These are phyloP conservation scores for Drosophila sproati DNA, from an alignment of 1,140 invertebrate genomes.

Conservation along the genomic window DNA sequence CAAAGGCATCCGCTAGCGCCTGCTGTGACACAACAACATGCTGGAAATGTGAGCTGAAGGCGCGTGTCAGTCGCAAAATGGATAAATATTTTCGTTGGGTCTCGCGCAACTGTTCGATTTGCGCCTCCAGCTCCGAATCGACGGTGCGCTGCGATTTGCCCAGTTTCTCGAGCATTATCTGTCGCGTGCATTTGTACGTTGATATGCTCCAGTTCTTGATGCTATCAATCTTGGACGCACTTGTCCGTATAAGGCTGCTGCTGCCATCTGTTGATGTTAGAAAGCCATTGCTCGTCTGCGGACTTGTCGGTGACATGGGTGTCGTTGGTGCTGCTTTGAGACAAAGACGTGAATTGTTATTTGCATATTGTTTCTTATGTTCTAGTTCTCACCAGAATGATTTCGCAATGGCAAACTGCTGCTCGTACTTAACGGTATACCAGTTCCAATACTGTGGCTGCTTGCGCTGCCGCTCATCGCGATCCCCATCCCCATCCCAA, in stretches of 20 bases:
- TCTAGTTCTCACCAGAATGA: conserved; percentile 76
- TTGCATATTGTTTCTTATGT: background rate
- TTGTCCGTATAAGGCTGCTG: conserved; percentile 87
- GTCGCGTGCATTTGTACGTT: conserved; percentile 98
- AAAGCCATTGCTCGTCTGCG: conserved; percentile 83
- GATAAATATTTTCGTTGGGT: conserved; percentile 97
- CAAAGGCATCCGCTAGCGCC: conserved; percentile 88
- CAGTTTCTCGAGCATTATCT: conserved; percentile 96
- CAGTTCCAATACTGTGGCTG: conserved; percentile 58
- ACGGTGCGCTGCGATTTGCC: conserved; percentile 95
- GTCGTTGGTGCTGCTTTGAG: conserved; percentile 70
- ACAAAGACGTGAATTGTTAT: background rate
- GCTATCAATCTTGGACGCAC: conserved; percentile 93
- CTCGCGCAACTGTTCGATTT: conserved; percentile 95
- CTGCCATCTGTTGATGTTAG: conserved; percentile 65
- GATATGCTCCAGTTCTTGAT: conserved; percentile 98
- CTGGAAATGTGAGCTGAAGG: conserved; percentile 94
- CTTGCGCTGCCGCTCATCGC: conserved; percentile 53
- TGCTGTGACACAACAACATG: conserved; percentile 94
- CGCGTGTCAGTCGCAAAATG: conserved; percentile 93
- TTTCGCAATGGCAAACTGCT: conserved; percentile 85
- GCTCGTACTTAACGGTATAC: conserved; percentile 56
- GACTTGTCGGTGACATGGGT: conserved; percentile 85
- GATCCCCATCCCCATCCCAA: conserved; percentile 31
- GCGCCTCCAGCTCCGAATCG: conserved; percentile 93